phyloP scores from a whole-genome alignment of 2,797 vertebrate species.

The Karalla daura region DNA sequence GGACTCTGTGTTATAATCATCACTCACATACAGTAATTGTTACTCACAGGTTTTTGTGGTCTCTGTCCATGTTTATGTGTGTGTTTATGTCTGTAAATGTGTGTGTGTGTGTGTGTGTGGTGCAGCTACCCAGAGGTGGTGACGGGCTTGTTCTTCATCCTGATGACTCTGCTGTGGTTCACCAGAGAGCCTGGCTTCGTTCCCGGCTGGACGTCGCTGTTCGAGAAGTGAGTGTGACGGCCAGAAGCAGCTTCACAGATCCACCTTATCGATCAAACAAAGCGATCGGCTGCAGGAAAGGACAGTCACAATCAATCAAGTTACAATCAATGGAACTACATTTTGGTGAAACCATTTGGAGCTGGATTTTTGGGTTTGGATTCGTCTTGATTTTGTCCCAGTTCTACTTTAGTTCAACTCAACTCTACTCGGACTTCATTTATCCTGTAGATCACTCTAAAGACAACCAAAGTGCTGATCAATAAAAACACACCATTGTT shows the following conservation, averaged over 20 bases:
- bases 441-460: too few species aligned
- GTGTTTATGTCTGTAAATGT: too few species aligned
- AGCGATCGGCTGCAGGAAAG: not conserved
- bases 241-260: not conserved
- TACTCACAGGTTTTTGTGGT: constrained; percentile 23
- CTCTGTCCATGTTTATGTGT: not conserved
- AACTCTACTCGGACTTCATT: too few species aligned
- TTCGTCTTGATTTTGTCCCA: too few species aligned
- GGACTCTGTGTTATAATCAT: constrained; percentile 2
- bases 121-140: constrained; percentile 96
- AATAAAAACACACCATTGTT: too few species aligned
- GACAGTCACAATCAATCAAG: too few species aligned
- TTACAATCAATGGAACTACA: too few species aligned
- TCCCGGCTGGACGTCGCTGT: constrained; percentile 96
- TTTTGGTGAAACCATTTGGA: too few species aligned
- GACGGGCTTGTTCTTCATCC: constrained; percentile 95
- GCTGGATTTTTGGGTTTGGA: too few species aligned
- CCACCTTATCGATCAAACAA: not conserved
- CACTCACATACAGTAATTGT: constrained; percentile 24
- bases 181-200: constrained; percentile 97
- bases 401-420: too few species aligned
- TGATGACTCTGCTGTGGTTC: constrained; percentile 99
- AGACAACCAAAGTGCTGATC: too few species aligned
- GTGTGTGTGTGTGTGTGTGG: constrained; percentile 33
- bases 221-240: constrained; percentile 93